These are phyloP conservation scores for Mechanitis mazaeus DNA, from an alignment of 2,888 invertebrate species.

Conservation along the genomic window DNA sequence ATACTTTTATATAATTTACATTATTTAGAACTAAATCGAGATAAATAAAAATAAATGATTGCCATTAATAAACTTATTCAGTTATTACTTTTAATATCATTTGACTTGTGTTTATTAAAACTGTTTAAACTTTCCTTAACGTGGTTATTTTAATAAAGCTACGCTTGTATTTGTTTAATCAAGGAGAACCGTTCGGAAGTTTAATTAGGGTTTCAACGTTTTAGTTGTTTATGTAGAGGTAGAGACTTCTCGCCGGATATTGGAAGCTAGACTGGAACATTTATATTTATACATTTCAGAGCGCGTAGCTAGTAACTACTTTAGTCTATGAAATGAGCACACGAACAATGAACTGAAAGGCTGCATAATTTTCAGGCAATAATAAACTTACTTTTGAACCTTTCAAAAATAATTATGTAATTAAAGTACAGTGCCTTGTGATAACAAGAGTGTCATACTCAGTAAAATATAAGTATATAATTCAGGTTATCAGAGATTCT, in stretches of 20 bases:
- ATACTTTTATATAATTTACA: no score
- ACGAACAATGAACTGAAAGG: no score
- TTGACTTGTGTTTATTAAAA: constrained; percentile 4
- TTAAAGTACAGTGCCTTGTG: no score
- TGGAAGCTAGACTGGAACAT: constrained; percentile 24
- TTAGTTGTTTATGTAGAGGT: constrained; percentile 25
- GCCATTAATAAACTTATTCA: not conserved
- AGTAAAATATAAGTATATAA: not conserved
- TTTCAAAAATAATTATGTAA: no score
- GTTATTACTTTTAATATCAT: not conserved
- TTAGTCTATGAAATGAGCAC: no score
- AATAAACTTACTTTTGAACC: no score
- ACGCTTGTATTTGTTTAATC: constrained; percentile 12
- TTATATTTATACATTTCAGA: not conserved
- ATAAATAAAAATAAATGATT: no score
- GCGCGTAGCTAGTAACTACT: no score
- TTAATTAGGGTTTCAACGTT: constrained; percentile 38
- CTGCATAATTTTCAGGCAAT: no score
- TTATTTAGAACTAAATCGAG: no score
- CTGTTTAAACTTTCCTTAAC: constrained; percentile 10
- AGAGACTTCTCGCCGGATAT: constrained; percentile 13
- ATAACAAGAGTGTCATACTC: no score
- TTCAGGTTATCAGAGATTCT: constrained; percentile 43
- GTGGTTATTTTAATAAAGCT: constrained; percentile 6
- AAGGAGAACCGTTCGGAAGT: constrained; percentile 27